phyloP scores from a whole-genome alignment of 1,140 invertebrate genomes.

The Atta cephalotes region DNA sequence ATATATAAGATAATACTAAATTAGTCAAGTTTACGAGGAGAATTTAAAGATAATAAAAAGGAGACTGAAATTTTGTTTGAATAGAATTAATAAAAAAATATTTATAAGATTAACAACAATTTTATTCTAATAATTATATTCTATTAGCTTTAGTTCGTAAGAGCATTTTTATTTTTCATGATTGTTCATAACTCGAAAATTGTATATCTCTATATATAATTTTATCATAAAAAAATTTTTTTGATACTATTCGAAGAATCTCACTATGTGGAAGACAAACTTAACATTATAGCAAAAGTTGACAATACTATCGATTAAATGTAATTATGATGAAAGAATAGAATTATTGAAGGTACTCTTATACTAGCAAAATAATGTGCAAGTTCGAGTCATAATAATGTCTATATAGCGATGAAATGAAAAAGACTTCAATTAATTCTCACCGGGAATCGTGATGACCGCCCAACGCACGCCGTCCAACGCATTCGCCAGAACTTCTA shows the following conservation, averaged over 20 bases:
- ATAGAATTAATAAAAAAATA: not conserved
- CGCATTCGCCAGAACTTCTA: conserved; percentile 75
- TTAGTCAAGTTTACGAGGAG: too few relatives aligned
- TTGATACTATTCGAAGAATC: not conserved
- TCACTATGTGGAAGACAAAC: not conserved
- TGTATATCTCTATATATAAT: not conserved
- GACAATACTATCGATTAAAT: not conserved
- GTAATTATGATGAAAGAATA: not conserved
- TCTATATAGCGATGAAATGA: not conserved
- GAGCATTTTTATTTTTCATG: not conserved
- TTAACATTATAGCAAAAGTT: not conserved
- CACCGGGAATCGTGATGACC: conserved; percentile 77
- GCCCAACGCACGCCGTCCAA: conserved; percentile 76
- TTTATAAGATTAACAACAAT: not conserved
- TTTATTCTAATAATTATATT: not conserved
- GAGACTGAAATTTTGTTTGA: not conserved
- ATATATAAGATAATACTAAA: too few relatives aligned
- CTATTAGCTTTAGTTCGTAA: not conserved
- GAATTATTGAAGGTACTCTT: not conserved
- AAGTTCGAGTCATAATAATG: not conserved
- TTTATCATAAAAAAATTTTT: not conserved
- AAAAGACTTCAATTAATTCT: not conserved
- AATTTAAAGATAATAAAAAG: not conserved
- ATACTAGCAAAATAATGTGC: not conserved
- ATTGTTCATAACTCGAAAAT: not conserved